Conservation (phyloP, 1,140 invertebrate species). For the Thereuonema tuberculata region DNA sequence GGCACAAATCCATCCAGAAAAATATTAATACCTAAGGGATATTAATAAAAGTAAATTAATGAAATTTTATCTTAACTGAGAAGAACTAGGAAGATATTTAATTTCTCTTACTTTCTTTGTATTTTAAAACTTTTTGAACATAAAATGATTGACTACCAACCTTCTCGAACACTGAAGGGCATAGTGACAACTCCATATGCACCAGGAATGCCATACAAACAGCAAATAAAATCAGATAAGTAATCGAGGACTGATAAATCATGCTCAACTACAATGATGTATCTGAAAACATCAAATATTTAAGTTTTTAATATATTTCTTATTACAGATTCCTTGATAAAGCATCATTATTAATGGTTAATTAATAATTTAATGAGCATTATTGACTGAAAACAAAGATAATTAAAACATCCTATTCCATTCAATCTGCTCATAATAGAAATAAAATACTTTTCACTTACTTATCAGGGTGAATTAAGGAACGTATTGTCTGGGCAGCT, state of each 20-base stretch:
- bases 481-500: constrained; percentile 86
- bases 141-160: constrained; percentile 32
- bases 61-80: neutral
- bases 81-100: too few relatives aligned
- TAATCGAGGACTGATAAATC: constrained; percentile 98
- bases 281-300: constrained; percentile 42
- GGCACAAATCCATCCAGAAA: constrained; percentile 99
- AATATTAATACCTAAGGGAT: constrained; percentile 80
- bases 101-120: too few relatives aligned
- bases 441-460: constrained; percentile 33
- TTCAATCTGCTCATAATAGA: constrained; percentile 16
- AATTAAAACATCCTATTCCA: neutral
- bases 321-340: too few relatives aligned
- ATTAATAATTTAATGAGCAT: too few relatives aligned
- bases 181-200: constrained; percentile 99
- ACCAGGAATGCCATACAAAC: constrained; percentile 94
- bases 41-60: constrained; percentile 10
- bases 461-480: constrained; percentile 78
- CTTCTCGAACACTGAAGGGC: constrained; percentile 98
- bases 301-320: too few relatives aligned
- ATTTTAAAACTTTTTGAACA: too few relatives aligned
- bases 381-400: neutral
- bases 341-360: too few relatives aligned
- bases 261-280: constrained; percentile 98
- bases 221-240: constrained; percentile 97